Percentiles rank a stretch among this genome's conserved stretches.
Conservation (phyloP, 2,113 vertebrate species). For the Pelobates fuscus region DNA sequence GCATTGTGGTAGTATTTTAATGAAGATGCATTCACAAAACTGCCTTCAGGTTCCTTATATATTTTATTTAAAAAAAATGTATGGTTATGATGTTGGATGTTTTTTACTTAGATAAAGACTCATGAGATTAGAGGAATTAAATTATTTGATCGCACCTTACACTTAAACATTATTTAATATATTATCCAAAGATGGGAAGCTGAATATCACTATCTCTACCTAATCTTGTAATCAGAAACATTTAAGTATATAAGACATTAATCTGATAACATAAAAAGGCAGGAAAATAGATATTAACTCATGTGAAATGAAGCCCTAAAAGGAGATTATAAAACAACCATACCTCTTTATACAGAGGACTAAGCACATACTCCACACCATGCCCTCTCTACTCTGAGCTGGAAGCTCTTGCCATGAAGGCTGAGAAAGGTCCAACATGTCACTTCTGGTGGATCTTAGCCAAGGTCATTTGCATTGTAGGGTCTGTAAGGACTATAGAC, state of each 20-base stretch:
- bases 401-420: constrained; percentile 9
- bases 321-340: background rate
- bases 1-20: no score
- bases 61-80: no score
- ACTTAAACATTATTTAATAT: no score
- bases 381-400: background rate
- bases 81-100: no score
- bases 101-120: no score
- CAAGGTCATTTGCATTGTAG: background rate
- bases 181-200: no score
- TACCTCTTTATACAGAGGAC: no score
- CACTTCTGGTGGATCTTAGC: background rate
- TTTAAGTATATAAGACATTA: no score
- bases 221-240: background rate
- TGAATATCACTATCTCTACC: background rate
- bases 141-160: no score
- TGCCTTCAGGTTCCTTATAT: no score
- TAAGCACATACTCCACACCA: background rate
- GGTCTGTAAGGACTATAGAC: background rate
- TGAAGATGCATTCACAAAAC: no score
- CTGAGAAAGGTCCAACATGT: background rate
- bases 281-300: constrained; percentile 5
- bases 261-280: background rate
- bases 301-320: background rate
- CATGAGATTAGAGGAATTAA: no score